Conservation (phyloP, 2,797 vertebrate genomes). For the Anisognathus igniventris region DNA sequence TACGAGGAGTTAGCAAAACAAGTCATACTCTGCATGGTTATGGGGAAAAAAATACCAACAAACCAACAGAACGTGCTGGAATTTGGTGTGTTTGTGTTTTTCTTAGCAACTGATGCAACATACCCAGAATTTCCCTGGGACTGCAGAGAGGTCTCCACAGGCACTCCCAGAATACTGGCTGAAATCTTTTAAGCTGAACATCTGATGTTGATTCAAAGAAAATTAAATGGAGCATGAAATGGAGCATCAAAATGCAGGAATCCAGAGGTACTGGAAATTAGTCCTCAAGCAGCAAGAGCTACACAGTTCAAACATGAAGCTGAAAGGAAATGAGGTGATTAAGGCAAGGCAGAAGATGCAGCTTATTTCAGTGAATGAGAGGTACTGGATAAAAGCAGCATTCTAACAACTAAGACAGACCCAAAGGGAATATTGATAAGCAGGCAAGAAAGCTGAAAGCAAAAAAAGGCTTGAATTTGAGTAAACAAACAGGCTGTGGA, state of each 20-base stretch:
- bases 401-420: neutral
- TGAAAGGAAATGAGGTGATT: neutral
- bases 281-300: neutral
- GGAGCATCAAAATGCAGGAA: neutral
- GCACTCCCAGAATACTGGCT: neutral
- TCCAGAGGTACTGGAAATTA: neutral
- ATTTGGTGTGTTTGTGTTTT: neutral
- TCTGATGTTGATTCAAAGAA: slow-evolving; percentile 2
- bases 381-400: neutral
- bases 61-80: neutral
- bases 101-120: neutral
- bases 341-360: neutral
- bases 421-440: neutral
- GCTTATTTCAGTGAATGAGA: neutral
- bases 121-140: neutral
- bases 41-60: rapidly evolving
- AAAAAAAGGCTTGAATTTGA: neutral
- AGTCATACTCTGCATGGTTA: neutral
- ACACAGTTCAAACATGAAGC: neutral
- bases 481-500: neutral
- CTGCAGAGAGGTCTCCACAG: neutral
- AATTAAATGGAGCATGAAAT: slow-evolving; percentile 19
- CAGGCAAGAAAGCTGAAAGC: neutral
- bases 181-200: neutral
- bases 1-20: rapidly evolving